phyloP scores from a whole-genome alignment of 2,113 vertebrate species.

The Planiliza haematocheilus region DNA sequence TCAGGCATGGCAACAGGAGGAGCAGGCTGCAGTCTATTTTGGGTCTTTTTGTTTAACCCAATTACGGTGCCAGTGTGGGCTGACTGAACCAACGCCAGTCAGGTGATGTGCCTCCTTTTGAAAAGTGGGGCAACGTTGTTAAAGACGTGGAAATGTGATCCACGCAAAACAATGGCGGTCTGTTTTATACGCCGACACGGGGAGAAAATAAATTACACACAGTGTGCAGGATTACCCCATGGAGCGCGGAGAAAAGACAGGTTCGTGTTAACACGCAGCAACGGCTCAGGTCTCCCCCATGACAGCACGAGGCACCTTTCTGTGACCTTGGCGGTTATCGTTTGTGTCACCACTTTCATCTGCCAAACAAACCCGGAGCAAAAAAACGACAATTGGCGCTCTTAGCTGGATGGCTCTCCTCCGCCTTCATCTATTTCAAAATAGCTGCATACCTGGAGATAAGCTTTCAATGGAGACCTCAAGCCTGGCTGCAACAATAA shows the following conservation, averaged over 20 bases:
- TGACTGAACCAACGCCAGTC: conserved; percentile 48
- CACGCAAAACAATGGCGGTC: conserved; percentile 25
- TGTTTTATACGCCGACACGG: conserved; percentile 9
- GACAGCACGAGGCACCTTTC: conserved; percentile 6
- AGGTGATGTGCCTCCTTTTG: conserved; percentile 51
- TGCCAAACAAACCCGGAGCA: conserved; percentile 40
- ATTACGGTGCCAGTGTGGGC: conserved; percentile 56
- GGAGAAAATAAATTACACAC: conserved; percentile 25
- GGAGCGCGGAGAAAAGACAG: conserved; percentile 10
- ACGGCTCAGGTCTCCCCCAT: conserved; percentile 12
- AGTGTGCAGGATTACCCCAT: not conserved
- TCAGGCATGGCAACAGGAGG: conserved; percentile 50
- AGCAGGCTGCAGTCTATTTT: conserved; percentile 70
- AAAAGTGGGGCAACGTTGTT: conserved; percentile 57
- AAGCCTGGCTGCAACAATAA: conserved; percentile 46
- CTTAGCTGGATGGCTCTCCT: conserved; percentile 27
- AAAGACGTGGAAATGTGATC: conserved; percentile 44
- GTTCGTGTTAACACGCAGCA: conserved; percentile 34
- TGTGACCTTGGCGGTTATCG: conserved; percentile 44
- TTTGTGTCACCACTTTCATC: conserved; percentile 27
- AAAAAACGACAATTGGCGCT: conserved; percentile 48
- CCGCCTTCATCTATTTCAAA: conserved; percentile 47
- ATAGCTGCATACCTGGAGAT: conserved; percentile 41
- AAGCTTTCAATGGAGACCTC: conserved; percentile 34
- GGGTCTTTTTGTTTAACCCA: conserved; percentile 74